Evolutionary conservation across 2,888 invertebrate species (phyloP), one percentile per base, ranked within the genome.

Genomic region (Nemotelus pantherinus): DNA sequence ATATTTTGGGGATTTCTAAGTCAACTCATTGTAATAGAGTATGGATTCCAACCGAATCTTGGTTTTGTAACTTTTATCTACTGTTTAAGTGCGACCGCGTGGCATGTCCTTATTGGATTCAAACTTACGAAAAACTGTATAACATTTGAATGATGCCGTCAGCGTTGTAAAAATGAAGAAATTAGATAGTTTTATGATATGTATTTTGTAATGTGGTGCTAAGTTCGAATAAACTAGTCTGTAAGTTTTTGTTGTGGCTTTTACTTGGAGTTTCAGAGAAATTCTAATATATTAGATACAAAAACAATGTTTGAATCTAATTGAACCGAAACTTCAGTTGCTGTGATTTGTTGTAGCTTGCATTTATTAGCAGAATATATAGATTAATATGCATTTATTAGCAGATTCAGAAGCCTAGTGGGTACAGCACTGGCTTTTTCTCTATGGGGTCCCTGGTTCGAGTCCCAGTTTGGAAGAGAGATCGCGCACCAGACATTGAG

Each of bases 41-140:
- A 84, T 76, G 84, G 85, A 1, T 87, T 87, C 80, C 86, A 87
- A 79, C 85, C 86, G 9, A 84, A 84, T 41, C 84, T 86, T 3
- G 84, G 84, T 1, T 81, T 87, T 4, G 84, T 86, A 10, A 85
- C 84, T 0, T 82, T 81, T 44, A 78, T 86, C 2, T 86, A 86
- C 79, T 83, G 83, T 50, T 78, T 81, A 45, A 84, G 85, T 76
- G 82, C 85, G 77, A 79, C 86, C 72, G 80, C 85, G 41, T 86
- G 87, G 86, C 84, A 79, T 79, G 63, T 70, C 45, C 55, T 77
- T 41, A 71, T 76, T 41, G 48, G 53, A 44, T 76, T 76, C 7
- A 76, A 65, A 44, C 44, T 65, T 44, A 76, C 65, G 9, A 65
- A 45, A 3, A 67, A 53, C 4, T 68, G 68, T 58, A 3, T 67